Conservation (phyloP, 2,888 invertebrate genomes). For the Anthrax anthrax region DNA sequence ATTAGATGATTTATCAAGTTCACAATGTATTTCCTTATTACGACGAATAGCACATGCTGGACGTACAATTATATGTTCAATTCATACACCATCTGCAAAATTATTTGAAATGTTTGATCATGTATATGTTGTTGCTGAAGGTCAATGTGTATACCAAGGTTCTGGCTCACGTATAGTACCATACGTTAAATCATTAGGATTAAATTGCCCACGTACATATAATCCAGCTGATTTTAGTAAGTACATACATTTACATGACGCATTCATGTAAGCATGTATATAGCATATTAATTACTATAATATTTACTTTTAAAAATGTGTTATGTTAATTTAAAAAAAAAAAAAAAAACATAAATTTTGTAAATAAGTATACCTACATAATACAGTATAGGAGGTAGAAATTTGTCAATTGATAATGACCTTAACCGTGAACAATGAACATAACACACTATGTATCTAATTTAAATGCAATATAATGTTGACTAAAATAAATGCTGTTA, state of each 20-base stretch:
- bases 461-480: too few relatives aligned
- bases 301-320: too few relatives aligned
- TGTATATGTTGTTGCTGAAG: constrained; percentile 75
- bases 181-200: constrained; percentile 58
- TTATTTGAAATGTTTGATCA: constrained; percentile 85
- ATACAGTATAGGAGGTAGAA: too few relatives aligned
- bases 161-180: constrained; percentile 63
- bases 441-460: too few relatives aligned
- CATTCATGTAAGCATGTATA: not conserved
- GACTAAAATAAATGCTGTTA: too few relatives aligned
- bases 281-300: too few relatives aligned
- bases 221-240: constrained; percentile 94
- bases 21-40: constrained; percentile 75
- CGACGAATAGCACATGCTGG: constrained; percentile 73
- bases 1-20: constrained; percentile 78
- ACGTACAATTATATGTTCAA: constrained; percentile 82
- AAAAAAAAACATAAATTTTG: too few relatives aligned
- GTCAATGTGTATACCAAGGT: constrained; percentile 84
- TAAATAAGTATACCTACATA: too few relatives aligned
- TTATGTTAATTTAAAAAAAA: too few relatives aligned
- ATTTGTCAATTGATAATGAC: not conserved
- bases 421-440: not conserved
- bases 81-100: constrained; percentile 92
- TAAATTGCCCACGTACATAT: constrained; percentile 80
- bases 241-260: constrained; percentile 20